These are phyloP conservation scores for Aselliscus stoliczkanus DNA, from an alignment of 2,797 vertebrate genomes.

Conservation along the genomic window DNA sequence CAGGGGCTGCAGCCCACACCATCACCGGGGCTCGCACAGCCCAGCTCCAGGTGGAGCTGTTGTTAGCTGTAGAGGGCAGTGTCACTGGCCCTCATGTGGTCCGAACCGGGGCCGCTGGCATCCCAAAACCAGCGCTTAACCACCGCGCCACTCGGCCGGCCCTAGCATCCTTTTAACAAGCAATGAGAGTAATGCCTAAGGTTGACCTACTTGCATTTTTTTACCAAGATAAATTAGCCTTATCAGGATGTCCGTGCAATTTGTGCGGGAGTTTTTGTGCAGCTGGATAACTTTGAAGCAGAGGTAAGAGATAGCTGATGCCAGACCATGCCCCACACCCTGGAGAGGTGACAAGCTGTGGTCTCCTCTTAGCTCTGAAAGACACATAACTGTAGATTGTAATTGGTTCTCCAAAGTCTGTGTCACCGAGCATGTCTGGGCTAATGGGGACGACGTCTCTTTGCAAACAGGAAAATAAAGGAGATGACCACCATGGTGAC, in stretches of 20 bases:
- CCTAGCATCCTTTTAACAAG: neutral
- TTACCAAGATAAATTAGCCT: neutral
- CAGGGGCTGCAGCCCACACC: too few species aligned
- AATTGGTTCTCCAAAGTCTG: neutral
- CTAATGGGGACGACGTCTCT: neutral
- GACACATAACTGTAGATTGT: too few species aligned
- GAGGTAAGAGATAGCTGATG: neutral
- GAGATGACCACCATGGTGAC: fast-evolving
- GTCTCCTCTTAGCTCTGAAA: neutral
- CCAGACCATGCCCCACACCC: too few species aligned
- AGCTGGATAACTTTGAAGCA: neutral
- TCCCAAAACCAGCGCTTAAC: too few species aligned
- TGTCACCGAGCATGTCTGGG: neutral
- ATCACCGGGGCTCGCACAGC: too few species aligned
- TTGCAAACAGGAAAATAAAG: neutral
- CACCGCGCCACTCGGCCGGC: too few species aligned
- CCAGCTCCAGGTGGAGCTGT: too few species aligned
- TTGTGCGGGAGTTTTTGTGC: neutral
- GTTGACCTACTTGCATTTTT: neutral
- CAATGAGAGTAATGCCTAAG: neutral
- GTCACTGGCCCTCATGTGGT: too few species aligned
- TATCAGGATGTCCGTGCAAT: neutral
- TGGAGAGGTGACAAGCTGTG: neutral
- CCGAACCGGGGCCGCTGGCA: too few species aligned
- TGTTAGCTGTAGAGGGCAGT: too few species aligned